These are phyloP conservation scores for Drosophila funebris DNA, from an alignment of 1,140 invertebrate genomes.

Conservation along the genomic window DNA sequence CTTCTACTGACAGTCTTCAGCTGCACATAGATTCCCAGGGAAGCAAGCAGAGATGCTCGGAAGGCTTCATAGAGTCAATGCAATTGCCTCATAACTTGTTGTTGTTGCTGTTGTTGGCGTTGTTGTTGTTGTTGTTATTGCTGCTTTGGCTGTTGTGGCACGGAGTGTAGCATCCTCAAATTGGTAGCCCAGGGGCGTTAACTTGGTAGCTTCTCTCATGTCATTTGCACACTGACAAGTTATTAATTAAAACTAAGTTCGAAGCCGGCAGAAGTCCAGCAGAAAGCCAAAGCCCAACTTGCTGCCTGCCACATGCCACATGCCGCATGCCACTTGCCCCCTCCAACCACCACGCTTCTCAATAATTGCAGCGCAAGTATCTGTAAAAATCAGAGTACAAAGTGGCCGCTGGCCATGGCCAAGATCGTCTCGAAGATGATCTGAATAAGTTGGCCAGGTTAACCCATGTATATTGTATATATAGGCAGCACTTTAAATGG, in stretches of 20 bases:
- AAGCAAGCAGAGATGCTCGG: no score
- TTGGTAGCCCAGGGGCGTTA: constrained; percentile 70
- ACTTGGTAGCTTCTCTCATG: constrained; percentile 72
- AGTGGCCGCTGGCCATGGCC: background rate
- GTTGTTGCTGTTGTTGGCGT: background rate
- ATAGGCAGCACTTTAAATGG: constrained; percentile 16
- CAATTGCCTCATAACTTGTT: background rate
- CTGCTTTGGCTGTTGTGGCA: background rate
- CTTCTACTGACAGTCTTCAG: no score
- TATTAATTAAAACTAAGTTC: constrained; percentile 79
- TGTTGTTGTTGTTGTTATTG: background rate
- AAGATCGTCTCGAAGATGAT: constrained; percentile 30
- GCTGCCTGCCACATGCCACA: background rate
- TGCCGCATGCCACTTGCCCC: background rate
- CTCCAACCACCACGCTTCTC: background rate
- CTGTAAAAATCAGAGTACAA: background rate
- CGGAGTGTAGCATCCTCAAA: constrained; percentile 17
- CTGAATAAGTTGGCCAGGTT: background rate
- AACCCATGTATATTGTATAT: background rate
- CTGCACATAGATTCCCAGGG: no score
- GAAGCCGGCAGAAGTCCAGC: background rate
- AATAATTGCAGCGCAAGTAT: background rate
- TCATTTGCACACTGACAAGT: constrained; percentile 81
- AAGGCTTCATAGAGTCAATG: no score
- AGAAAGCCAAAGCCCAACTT: background rate